Percentiles rank a stretch among this genome's conserved stretches.
Conservation (phyloP, 2,797 vertebrate genomes). For the Fundulus diaphanus region DNA sequence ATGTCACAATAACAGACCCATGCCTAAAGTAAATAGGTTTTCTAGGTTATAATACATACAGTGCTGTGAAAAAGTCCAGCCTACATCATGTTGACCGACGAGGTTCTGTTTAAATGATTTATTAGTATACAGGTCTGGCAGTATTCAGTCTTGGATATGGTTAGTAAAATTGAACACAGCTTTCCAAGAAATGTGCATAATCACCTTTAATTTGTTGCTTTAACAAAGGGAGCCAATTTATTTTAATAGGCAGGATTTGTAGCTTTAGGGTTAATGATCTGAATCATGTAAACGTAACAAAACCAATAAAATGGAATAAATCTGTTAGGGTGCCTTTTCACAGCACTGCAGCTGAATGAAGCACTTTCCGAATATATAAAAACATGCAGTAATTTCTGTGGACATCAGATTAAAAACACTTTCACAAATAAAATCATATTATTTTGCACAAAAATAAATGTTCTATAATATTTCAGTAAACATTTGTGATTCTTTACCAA, state of each 20-base stretch:
- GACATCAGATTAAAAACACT: conserved; percentile 46
- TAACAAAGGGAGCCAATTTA: neutral
- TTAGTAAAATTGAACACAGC: neutral
- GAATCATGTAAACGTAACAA: neutral
- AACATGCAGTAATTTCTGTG: conserved; percentile 35
- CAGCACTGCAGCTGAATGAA: conserved; percentile 32
- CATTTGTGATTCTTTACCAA: conserved; percentile 39
- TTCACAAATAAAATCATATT: conserved; percentile 45
- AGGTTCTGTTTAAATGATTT: neutral
- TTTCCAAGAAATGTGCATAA: neutral
- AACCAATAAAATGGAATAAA: neutral
- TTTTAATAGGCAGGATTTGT: neutral
- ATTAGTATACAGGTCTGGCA: neutral
- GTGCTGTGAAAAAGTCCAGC: neutral
- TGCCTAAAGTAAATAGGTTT: neutral
- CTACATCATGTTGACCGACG: neutral
- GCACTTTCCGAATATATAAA: conserved; percentile 57
- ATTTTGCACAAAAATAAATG: conserved; percentile 56
- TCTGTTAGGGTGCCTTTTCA: neutral
- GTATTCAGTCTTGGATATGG: neutral
- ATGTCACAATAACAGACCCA: neutral
- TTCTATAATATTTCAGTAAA: conserved; percentile 35
- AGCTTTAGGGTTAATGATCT: too few species aligned
- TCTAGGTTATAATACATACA: conserved; percentile 16
- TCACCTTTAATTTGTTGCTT: neutral